A percentile compares a stretch with the other conserved stretches of the same genome.
Evolutionary conservation across 2,888 invertebrate species (phyloP).

Genomic region (Dichetophora obliterata): DNA sequence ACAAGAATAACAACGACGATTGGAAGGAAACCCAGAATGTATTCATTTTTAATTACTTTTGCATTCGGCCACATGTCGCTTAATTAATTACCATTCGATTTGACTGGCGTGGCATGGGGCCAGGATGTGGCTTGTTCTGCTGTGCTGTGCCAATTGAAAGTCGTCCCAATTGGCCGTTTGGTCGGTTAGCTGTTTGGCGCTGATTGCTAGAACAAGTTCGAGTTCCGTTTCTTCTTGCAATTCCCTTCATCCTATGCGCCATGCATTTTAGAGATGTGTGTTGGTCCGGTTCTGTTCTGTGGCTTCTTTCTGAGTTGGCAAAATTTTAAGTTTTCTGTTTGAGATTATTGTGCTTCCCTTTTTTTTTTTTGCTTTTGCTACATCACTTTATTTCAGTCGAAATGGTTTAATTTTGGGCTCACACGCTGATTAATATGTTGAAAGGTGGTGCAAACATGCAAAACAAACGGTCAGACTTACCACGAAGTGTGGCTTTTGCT

Average conservation of each 20-base stretch:
- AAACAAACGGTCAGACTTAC: background rate
- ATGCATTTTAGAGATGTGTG: background rate
- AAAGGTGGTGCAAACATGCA: slow-evolving; percentile 10
- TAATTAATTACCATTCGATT: slow-evolving; percentile 53
- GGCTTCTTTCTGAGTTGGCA: background rate
- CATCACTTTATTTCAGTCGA: slow-evolving; percentile 1
- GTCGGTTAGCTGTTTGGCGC: background rate
- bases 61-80: slow-evolving; percentile 53
- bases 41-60: slow-evolving; percentile 56
- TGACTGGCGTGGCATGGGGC: slow-evolving; percentile 23
- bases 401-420: background rate
- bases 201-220: slow-evolving; percentile 36
- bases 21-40: slow-evolving; percentile 42
- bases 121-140: slow-evolving; percentile 21
- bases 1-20: background rate
- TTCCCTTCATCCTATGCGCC: background rate
- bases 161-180: background rate
- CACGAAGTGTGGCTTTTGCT: background rate
- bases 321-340: no score
- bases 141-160: background rate
- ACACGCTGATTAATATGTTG: slow-evolving; percentile 35
- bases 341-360: background rate
- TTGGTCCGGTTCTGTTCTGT: background rate
- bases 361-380: slow-evolving; percentile 18
- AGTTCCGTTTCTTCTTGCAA: background rate